Conservation (phyloP, 2,113 vertebrate genomes). For the Pygoscelis adeliae region DNA sequence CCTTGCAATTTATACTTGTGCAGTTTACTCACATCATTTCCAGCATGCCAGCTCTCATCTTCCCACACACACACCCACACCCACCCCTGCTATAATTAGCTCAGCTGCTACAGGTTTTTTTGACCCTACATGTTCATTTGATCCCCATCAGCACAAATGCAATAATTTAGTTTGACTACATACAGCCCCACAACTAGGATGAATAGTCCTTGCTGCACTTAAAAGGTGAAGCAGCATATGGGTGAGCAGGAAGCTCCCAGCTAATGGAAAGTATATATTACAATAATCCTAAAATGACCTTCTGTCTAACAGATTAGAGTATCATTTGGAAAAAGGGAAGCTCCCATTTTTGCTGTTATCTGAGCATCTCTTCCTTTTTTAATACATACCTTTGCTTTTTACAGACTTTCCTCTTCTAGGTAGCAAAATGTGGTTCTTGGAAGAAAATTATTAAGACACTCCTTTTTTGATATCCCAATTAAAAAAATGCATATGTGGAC, state of each 20-base stretch:
- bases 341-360: background rate
- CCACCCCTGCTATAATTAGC: background rate
- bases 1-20: background rate
- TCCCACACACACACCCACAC: background rate
- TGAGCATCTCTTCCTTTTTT: background rate
- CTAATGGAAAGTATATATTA: background rate
- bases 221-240: background rate
- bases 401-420: background rate
- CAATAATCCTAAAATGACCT: background rate
- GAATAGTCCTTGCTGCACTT: background rate
- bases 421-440: background rate
- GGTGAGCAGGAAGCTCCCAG: background rate
- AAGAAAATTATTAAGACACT: background rate
- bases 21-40: background rate
- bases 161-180: background rate
- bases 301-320: background rate
- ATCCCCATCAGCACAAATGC: background rate
- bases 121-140: background rate
- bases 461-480: background rate
- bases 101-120: background rate
- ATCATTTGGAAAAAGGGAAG: background rate
- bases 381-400: background rate
- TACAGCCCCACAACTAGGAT: background rate
- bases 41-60: background rate
- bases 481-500: background rate